Base-by-base conservation (phyloP, 2,113 vertebrate species). In the Pterocles orientalis region DNA sequence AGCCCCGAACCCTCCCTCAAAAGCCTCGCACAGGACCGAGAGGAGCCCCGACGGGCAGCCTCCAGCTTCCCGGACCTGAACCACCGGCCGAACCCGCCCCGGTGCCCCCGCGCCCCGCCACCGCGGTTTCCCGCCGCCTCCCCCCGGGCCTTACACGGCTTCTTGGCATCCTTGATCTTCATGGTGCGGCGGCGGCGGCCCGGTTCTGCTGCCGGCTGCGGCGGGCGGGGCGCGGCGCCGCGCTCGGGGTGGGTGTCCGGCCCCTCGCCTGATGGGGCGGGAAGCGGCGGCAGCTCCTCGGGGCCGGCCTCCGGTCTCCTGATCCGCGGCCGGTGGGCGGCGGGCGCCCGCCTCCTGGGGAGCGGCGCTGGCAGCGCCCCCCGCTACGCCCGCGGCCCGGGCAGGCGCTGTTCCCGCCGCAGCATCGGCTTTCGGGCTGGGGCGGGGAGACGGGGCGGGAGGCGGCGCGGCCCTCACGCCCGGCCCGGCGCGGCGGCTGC, bases 141-240 rank as follows among this genome's bases (percentile, higher is more conserved):
- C 61, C 75, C 88, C 50, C 53, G 9, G 36, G 12, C 75, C 98
- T 98, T 97, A 98, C 98, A 98, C 79, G 98, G 98, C 79, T 98
- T 98, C 97, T 98, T 98, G 95, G 98, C 98, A 97, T 98, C 98
- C 93, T 98, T 98, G 97, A 98, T 98, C 98, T 98, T 98, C 98
- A 98, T 98, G 95, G 77, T 60, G 84, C 51, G 19, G 73, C 58
- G 34, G 45, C 28, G 53, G 73, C 33, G 81, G 79, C 25, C 33
- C 77, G 41, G 47, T 39, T 53, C 20, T 61, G 53, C 83, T 65
- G 90, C 92, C 28, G 83, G 93, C 92, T 53, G 86, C 33, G 51
- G 65, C 73, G 68, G 60, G 58, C 39, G 64, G 28, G 88, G 90
- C 24, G 60, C 39, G 20, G n/a, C 43, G 29, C 50, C 25, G 60